phyloP scores from a whole-genome alignment of 2,113 vertebrate species.

The Antennarius striatus region DNA sequence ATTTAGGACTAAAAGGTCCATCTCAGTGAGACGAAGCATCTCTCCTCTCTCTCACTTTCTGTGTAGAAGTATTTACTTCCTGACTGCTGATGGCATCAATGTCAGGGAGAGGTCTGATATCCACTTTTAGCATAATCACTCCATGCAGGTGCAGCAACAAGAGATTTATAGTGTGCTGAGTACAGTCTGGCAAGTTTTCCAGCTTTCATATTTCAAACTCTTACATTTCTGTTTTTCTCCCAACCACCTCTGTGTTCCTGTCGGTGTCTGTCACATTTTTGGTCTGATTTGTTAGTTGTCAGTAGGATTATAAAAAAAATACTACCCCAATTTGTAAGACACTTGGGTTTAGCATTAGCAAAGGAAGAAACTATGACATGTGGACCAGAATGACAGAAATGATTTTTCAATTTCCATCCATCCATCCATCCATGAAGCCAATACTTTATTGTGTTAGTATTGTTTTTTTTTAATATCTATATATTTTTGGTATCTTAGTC shows the following conservation, averaged over 20 bases:
- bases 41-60: slow-evolving; percentile 16
- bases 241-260: not conserved
- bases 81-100: slow-evolving; percentile 62
- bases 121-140: slow-evolving; percentile 66
- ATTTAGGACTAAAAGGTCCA: slow-evolving; percentile 29
- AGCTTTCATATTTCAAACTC: slow-evolving; percentile 45
- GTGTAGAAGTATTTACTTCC: slow-evolving; percentile 66
- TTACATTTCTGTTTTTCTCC: slow-evolving; percentile 33
- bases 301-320: too few relatives aligned
- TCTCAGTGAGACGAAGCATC: slow-evolving; percentile 27
- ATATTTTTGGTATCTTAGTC: not conserved
- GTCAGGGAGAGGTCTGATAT: slow-evolving; percentile 55
- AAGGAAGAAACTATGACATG: too few relatives aligned
- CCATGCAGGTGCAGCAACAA: slow-evolving; percentile 57
- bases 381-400: too few relatives aligned
- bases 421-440: too few relatives aligned
- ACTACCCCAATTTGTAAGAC: too few relatives aligned
- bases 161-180: slow-evolving; percentile 62
- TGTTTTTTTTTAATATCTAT: too few relatives aligned
- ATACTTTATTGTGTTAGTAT: too few relatives aligned
- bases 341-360: too few relatives aligned
- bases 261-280: too few relatives aligned
- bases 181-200: slow-evolving; percentile 54
- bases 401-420: too few relatives aligned
- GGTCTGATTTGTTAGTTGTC: too few relatives aligned